Conservation (phyloP, 2,797 vertebrate genomes). For the Hirundo rustica region DNA sequence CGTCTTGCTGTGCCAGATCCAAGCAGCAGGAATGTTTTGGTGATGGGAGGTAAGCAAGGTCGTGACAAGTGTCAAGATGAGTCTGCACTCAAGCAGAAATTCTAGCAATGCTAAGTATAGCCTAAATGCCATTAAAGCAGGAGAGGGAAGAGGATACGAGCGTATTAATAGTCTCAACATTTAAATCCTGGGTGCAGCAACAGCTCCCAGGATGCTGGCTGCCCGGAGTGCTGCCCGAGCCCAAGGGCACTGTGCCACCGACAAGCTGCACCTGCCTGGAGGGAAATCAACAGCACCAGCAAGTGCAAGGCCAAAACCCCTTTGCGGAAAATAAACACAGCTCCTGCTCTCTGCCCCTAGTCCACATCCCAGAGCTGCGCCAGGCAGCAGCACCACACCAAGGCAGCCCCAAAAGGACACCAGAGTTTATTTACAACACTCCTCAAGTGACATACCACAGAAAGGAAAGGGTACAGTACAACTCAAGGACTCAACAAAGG, state of each 20-base stretch:
- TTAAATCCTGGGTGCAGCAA: not conserved
- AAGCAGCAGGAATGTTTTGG: not conserved
- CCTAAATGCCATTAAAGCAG: constrained; percentile 28
- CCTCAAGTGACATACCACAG: constrained; percentile 69
- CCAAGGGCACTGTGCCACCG: not conserved
- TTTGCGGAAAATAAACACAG: not conserved
- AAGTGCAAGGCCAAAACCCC: not conserved
- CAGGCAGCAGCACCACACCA: not conserved
- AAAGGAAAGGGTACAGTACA: constrained; percentile 10
- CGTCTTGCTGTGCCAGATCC: accelerated
- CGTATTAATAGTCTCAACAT: constrained; percentile 68
- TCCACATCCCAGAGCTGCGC: not conserved
- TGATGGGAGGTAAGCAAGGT: constrained; percentile 5
- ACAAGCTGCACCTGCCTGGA: accelerated
- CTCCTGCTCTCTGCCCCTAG: not conserved
- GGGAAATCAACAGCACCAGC: not conserved
- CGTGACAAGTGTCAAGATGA: not conserved
- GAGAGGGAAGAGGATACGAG: constrained; percentile 46
- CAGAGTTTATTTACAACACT: constrained; percentile 73
- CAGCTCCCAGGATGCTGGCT: not conserved
- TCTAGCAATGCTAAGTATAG: constrained; percentile 48
- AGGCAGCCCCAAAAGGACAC: constrained; percentile 68
- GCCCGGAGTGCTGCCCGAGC: not conserved
- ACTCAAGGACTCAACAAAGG: constrained; percentile 43
- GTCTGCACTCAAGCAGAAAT: not conserved